Conservation (phyloP, 2,113 vertebrate species). For the Oreochromis spilurus region DNA sequence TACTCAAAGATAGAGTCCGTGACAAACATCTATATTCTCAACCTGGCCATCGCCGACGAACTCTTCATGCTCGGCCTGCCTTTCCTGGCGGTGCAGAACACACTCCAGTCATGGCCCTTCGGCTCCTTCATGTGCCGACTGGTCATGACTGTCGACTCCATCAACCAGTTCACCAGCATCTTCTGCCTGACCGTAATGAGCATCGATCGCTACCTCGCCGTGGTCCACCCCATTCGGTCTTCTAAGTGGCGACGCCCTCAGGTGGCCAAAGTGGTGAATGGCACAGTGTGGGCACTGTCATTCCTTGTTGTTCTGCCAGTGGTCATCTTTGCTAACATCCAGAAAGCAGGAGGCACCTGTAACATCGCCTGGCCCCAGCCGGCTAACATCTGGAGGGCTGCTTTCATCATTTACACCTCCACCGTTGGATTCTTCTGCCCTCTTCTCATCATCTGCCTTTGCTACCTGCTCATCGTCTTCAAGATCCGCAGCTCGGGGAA, state of each 20-base stretch:
- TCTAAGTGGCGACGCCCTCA: slow-evolving; percentile 86
- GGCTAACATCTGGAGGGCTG: slow-evolving; percentile 78
- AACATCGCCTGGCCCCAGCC: slow-evolving; percentile 93
- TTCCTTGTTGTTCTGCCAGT: slow-evolving; percentile 88
- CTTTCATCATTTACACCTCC: slow-evolving; percentile 89
- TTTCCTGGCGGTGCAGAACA: slow-evolving; percentile 89
- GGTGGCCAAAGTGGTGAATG: slow-evolving; percentile 84
- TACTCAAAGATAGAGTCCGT: slow-evolving; percentile 92
- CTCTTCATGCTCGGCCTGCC: slow-evolving; percentile 92
- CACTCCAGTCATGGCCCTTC: slow-evolving; percentile 89
- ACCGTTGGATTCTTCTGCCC: slow-evolving; percentile 90
- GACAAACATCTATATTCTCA: slow-evolving; percentile 97
- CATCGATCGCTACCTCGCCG: slow-evolving; percentile 90
- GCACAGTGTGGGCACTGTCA: slow-evolving; percentile 83
- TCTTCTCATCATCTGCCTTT: slow-evolving; percentile 89
- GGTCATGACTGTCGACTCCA: slow-evolving; percentile 87
- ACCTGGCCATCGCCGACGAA: slow-evolving; percentile 88
- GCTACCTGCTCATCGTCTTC: slow-evolving; percentile 90
- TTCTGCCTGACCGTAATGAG: slow-evolving; percentile 97
- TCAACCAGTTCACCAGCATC: slow-evolving; percentile 96
- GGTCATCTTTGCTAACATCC: slow-evolving; percentile 84
- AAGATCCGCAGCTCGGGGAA: slow-evolving; percentile 86
- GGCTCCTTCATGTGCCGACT: slow-evolving; percentile 86
- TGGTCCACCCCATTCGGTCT: slow-evolving; percentile 89
- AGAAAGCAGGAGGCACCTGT: slow-evolving; percentile 80